phyloP scores from a whole-genome alignment of 30 jellyfish, hydroid and myxozoan genomes.

The Sanderia malayensis region DNA sequence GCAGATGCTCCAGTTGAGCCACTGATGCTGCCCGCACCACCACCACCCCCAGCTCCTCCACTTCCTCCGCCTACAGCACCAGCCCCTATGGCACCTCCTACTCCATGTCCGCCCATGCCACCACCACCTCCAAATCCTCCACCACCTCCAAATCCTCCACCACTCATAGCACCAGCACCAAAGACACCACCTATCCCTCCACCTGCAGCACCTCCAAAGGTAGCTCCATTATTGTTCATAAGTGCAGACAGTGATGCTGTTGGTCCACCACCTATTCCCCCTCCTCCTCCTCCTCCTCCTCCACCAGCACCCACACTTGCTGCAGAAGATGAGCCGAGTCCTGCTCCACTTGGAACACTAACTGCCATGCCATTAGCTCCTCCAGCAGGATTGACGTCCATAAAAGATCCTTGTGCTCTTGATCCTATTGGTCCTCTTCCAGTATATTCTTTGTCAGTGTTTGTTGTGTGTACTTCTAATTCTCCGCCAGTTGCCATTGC shows the following conservation, averaged over 20 bases:
- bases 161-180: constrained; percentile 25
- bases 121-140: constrained; percentile 52
- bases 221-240: constrained; percentile 2
- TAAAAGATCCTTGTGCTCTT: constrained; percentile 72
- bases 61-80: constrained; percentile 37
- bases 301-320: constrained; percentile 27
- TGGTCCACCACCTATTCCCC: constrained; percentile 24
- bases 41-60: constrained; percentile 41
- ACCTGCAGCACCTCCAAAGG: constrained; percentile 39
- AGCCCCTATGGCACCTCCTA: constrained; percentile 29
- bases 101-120: constrained; percentile 42
- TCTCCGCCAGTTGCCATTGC: constrained; percentile 83
- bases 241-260: constrained; percentile 7
- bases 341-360: constrained; percentile 60
- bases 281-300: constrained; percentile 33
- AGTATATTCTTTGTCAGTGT: constrained; percentile 79
- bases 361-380: constrained; percentile 56
- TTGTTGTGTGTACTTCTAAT: constrained; percentile 52
- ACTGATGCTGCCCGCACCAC: constrained; percentile 27
- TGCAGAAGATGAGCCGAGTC: constrained; percentile 28
- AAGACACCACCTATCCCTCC: constrained; percentile 26
- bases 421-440: constrained; percentile 98
- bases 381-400: constrained; percentile 66
- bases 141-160: constrained; percentile 48
- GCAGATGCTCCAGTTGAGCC: constrained; percentile 31